Evolutionary conservation across 2,797 vertebrate species (phyloP).

Genomic region (Sus cebifrons): DNA sequence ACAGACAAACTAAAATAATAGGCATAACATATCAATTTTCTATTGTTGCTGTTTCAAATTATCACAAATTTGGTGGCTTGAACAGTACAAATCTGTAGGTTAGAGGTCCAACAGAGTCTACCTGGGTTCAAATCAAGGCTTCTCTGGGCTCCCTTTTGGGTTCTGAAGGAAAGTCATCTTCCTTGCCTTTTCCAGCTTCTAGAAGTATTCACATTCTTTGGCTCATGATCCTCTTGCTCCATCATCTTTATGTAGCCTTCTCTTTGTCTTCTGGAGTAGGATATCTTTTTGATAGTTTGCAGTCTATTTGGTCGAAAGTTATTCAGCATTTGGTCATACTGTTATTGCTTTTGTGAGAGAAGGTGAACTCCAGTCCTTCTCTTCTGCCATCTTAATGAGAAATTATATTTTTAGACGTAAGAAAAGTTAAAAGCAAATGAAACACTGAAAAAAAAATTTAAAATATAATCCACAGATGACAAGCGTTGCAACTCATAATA

Average conservation of each 20-base stretch:
- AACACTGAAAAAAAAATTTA: background rate
- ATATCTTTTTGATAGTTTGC: no score
- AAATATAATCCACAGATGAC: background rate
- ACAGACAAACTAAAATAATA: background rate
- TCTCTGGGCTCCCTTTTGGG: background rate
- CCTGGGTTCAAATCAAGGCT: background rate
- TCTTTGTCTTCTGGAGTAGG: no score
- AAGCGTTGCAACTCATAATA: background rate
- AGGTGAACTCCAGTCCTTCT: no score
- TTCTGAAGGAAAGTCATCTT: background rate
- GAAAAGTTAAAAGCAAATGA: background rate
- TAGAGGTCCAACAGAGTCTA: background rate
- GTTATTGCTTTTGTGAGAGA: no score
- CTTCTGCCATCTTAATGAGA: no score
- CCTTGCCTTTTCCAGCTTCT: background rate
- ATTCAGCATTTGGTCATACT: no score
- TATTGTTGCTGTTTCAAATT: background rate
- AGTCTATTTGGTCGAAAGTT: no score
- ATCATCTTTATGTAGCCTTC: background rate
- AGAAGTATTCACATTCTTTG: background rate
- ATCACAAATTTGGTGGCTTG: background rate
- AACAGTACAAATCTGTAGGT: background rate
- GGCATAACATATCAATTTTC: background rate
- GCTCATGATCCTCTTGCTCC: background rate
- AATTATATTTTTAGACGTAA: background rate